These are phyloP conservation scores for Acanthaster planci DNA, from an alignment of 35 echinoderm and acorn worm genomes.

Conservation along the genomic window DNA sequence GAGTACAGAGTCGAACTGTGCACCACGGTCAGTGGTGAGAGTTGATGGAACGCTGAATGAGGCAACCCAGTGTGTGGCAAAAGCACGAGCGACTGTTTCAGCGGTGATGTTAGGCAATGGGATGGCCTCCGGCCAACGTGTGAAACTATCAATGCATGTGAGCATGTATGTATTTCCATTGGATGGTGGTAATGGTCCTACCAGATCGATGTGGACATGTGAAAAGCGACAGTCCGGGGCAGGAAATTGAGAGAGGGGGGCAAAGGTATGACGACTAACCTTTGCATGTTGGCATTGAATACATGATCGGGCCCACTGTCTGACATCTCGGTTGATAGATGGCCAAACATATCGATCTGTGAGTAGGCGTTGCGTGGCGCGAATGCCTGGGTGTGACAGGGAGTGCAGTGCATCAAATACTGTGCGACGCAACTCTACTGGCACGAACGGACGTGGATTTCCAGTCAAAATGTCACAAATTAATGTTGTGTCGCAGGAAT, in stretches of 20 bases:
- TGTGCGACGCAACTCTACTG: slow-evolving; percentile 16
- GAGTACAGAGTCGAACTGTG: slow-evolving; percentile 56
- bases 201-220: too few species aligned
- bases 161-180: slow-evolving; percentile 63
- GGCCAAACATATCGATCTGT: slow-evolving; percentile 62
- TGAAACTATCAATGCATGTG: slow-evolving; percentile 54
- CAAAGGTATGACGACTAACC: slow-evolving; percentile 48
- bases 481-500: too few species aligned
- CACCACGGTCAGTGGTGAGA: slow-evolving; percentile 65
- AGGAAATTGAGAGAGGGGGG: slow-evolving; percentile 55
- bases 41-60: too few species aligned
- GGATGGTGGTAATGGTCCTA: slow-evolving; percentile 58
- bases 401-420: slow-evolving; percentile 26
- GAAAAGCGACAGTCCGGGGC: slow-evolving; percentile 56
- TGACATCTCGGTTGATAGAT: slow-evolving; percentile 64
- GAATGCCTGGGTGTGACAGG: too few species aligned
- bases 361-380: slow-evolving; percentile 48
- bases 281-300: slow-evolving; percentile 63
- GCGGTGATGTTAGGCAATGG: too few species aligned
- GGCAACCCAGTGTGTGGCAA: too few species aligned
- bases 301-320: slow-evolving; percentile 55
- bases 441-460: background rate
- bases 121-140: too few species aligned
- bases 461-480: slow-evolving; percentile 21
- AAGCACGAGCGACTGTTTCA: too few species aligned